These are phyloP conservation scores for Nycteola revayana DNA, from an alignment of 2,888 invertebrate genomes.

Conservation along the genomic window DNA sequence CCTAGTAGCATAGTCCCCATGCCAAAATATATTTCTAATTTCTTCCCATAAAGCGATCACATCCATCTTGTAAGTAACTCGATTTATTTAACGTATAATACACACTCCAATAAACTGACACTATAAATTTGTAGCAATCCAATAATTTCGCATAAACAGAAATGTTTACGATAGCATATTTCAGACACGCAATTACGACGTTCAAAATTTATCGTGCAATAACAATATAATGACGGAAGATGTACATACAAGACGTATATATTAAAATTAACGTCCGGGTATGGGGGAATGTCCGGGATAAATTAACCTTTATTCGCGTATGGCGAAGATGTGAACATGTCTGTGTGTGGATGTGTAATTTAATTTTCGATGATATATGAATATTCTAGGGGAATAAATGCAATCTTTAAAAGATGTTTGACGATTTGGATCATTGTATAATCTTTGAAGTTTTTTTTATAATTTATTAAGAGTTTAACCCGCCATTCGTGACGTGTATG, in stretches of 20 bases:
- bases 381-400: background rate
- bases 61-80: too few species aligned
- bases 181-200: conserved; percentile 37
- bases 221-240: conserved; percentile 57
- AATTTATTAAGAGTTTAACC: too few species aligned
- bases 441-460: too few species aligned
- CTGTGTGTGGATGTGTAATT: background rate
- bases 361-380: background rate
- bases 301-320: conserved; percentile 33
- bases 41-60: too few species aligned
- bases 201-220: conserved; percentile 53
- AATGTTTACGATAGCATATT: conserved; percentile 22
- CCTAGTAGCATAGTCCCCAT: too few species aligned
- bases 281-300: conserved; percentile 46
- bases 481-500: too few species aligned
- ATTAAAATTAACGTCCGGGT: conserved; percentile 54
- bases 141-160: conserved; percentile 17
- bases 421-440: too few species aligned
- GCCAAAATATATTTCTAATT: too few species aligned
- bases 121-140: conserved; percentile 2
- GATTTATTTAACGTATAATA: too few species aligned
- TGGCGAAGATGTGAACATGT: conserved; percentile 15
- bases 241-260: conserved; percentile 43
- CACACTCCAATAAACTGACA: background rate
- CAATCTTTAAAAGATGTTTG: background rate